Base-by-base conservation (phyloP, 2,888 invertebrate genomes). In the Thymelicus lineola region DNA sequence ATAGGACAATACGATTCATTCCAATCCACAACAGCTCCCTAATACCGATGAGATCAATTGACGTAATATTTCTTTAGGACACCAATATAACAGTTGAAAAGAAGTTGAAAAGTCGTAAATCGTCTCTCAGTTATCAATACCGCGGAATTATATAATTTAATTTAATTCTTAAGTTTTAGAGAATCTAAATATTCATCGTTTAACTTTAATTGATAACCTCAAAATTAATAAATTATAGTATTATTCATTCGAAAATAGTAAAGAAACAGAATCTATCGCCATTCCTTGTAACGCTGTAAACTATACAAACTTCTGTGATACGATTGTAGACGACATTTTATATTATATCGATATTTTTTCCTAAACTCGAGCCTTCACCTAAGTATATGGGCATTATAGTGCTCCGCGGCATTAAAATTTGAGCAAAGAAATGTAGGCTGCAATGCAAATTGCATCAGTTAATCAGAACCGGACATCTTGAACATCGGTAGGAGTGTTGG, bases 401-500 rank as follows among this genome's bases (percentile, higher is more conserved):
- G 3, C 1, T 42, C 42, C 42, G 10, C 50, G 17, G 50, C 50
- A 20, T 53, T 53, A 53, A 20, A 20, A 50, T 14, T 50, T 20
- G 7, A 50, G 15, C 48, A 50, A 17, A 7, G 15, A 15, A 53
- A 53, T 7, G 20, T 12, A 20, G 20, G 5, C 17, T 38, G 64
- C 61, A 70, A 28, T 28, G 3, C 5, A 28, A 28, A 28, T 28
- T 28, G 28, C 28, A 28, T 28, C 1, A 28, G 28, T 5, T 28
- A 5, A 28, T 94, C 87, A 95, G 81, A 95, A 95, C 75, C 93
- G 92, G 67, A 96, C 94, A 79, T 95, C 95, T 74, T 95, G 95
- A 12, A 96, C 95, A 77, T 96, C 96, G 46, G 95, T 96, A 6
- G 96, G 96, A 3, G 96, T 96, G 72, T 94, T 93, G 0, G 95